Evolutionary conservation across 2,888 invertebrate species (phyloP).

Genomic region (Arctia plantaginis): DNA sequence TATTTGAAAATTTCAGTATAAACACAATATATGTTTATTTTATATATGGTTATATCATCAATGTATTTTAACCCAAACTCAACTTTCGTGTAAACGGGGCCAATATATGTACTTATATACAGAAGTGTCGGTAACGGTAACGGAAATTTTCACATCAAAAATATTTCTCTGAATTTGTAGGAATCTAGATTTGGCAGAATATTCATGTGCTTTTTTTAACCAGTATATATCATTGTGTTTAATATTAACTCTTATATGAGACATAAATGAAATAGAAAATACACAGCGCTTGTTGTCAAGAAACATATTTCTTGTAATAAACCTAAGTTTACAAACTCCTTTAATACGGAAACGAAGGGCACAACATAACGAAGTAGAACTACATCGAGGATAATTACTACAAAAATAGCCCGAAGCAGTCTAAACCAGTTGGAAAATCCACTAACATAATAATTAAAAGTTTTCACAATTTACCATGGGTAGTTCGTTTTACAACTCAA

Average conservation of each 20-base stretch:
- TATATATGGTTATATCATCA: too few species aligned
- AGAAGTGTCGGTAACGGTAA: too few species aligned
- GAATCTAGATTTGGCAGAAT: too few species aligned
- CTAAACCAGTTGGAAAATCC: constrained; percentile 13
- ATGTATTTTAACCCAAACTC: too few species aligned
- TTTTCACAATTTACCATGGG: constrained; percentile 27
- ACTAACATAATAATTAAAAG: constrained; percentile 48
- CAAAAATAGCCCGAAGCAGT: constrained; percentile 12
- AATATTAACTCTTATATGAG: background rate
- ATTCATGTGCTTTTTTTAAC: background rate
- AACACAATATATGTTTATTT: too few species aligned
- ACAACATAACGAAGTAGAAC: background rate
- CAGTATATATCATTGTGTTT: background rate
- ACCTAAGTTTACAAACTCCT: background rate
- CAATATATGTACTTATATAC: too few species aligned
- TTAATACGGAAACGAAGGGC: constrained; percentile 1
- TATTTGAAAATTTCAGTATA: too few species aligned
- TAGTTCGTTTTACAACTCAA: constrained; percentile 48
- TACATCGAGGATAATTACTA: constrained; percentile 10
- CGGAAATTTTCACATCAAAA: too few species aligned
- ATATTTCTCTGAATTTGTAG: too few species aligned
- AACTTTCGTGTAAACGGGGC: too few species aligned
- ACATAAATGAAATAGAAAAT: background rate
- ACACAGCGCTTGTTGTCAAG: background rate
- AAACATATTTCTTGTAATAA: background rate